Evolutionary conservation across 2,113 vertebrate species (phyloP), one percentile per base, ranked within the genome.

Genomic region (Leptosomus discolor): DNA sequence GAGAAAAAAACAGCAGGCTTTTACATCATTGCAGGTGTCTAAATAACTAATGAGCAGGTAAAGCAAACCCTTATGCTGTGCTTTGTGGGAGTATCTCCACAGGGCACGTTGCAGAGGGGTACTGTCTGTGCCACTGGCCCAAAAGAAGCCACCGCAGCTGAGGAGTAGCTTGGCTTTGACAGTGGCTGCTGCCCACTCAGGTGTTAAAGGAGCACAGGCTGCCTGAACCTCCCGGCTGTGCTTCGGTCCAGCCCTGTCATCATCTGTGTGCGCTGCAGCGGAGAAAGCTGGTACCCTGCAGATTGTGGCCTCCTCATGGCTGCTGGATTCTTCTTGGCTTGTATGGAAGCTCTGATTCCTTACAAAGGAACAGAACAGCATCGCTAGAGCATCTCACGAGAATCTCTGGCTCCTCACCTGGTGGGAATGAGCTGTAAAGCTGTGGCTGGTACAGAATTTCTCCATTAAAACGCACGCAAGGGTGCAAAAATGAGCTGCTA

Each of bases 291-390:
- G 20, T 12, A 4, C 8, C 32, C 58, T 32, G 78, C 34, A 21
- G 54, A 4, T 6, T 16, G 54, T 15, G 29, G 27, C 73, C 17
- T 50, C 84, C 27, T 34, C 8, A 0, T 22, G 24, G 11, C 1
- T 53, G n/a, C 77, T 63, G 82, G 36, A 60, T 67, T 41, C 26
- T 51, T 65, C 63, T 48, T 7, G 3, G 63, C 43, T 41, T 64
- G 18, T 17, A 2, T 8, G 45, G 82, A 79, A 65, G 48, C 61
- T 63, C 41, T 9, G 1, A 20, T 32, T 78, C 68, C 56, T 74
- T 32, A 5, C 58, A 12, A 10, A 69, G 37, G n/a, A 87, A 34
- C 17, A 32, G 54, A 58, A 30, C 6, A 34, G 58, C 20, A 4
- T 3, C 39, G 63, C 63, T n/a, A 12, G 54, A 74, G 37, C 69